phyloP scores from a whole-genome alignment of 2,113 vertebrate species.

The Gymnorhina tibicen region DNA sequence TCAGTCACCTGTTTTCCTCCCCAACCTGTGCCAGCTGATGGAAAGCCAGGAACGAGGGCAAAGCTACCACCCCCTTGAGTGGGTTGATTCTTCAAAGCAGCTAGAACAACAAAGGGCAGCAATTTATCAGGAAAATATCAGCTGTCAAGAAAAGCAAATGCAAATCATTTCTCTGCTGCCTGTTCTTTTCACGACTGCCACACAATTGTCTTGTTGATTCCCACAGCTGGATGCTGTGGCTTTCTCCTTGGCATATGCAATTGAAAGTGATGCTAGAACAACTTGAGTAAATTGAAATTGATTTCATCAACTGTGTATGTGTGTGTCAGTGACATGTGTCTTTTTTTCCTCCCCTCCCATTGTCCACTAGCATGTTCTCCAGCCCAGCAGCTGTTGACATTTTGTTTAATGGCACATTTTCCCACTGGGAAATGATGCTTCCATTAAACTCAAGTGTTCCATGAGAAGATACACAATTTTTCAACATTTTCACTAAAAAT shows the following conservation, averaged over 20 bases:
- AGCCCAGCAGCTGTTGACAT: conserved; percentile 28
- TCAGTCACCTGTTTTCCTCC: background rate
- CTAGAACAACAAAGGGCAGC: conserved; percentile 56
- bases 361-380: conserved; percentile 26
- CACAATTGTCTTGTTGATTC: conserved; percentile 51
- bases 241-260: conserved; percentile 40
- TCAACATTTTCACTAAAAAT: conserved; percentile 29
- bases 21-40: background rate
- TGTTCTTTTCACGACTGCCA: conserved; percentile 37
- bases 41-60: background rate
- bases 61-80: conserved; percentile 12
- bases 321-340: background rate
- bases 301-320: conserved; percentile 21
- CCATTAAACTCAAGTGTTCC: conserved; percentile 8
- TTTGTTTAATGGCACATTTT: background rate
- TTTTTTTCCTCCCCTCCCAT: background rate
- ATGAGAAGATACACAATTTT: background rate
- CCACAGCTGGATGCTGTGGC: conserved; percentile 57
- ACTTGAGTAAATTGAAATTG: conserved; percentile 30
- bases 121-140: conserved; percentile 64
- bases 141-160: conserved; percentile 55
- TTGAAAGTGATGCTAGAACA: conserved; percentile 30
- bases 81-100: conserved; percentile 35
- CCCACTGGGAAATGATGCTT: background rate
- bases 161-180: conserved; percentile 31